A percentile compares a stretch with the other conserved stretches of the same genome.
Conservation (phyloP, 2,113 vertebrate genomes). For the Uropsilus gracilis region DNA sequence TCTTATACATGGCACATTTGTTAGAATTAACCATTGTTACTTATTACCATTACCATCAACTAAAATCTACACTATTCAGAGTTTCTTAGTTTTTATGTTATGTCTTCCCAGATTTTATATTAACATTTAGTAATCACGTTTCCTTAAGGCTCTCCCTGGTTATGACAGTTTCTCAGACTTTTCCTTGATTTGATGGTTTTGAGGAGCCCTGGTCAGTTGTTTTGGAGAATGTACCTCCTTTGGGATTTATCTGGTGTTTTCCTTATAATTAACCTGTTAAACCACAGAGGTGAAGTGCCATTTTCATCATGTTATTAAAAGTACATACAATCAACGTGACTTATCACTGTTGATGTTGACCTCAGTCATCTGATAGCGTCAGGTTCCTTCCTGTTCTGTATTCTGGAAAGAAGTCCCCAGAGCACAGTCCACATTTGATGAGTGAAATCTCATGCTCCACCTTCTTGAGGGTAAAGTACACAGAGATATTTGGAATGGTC, state of each 20-base stretch:
- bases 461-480: neutral
- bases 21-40: neutral
- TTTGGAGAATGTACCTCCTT: neutral
- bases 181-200: neutral
- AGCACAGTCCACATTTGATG: neutral
- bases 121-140: neutral
- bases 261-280: neutral
- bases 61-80: neutral
- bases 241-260: neutral
- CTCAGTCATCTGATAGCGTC: neutral
- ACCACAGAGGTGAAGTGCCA: neutral
- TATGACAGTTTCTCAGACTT: neutral
- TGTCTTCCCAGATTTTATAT: neutral
- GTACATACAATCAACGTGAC: neutral
- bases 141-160: neutral
- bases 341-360: neutral
- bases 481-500: neutral
- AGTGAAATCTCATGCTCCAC: neutral
- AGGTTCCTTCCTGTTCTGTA: neutral
- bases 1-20: neutral
- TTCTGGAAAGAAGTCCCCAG: neutral
- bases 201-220: neutral
- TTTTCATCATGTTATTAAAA: neutral
- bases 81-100: neutral
- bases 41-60: neutral